A percentile compares a stretch with the other conserved stretches of the same genome.
Conservation (phyloP, 2,797 vertebrate species). For the Helostoma temminkii region DNA sequence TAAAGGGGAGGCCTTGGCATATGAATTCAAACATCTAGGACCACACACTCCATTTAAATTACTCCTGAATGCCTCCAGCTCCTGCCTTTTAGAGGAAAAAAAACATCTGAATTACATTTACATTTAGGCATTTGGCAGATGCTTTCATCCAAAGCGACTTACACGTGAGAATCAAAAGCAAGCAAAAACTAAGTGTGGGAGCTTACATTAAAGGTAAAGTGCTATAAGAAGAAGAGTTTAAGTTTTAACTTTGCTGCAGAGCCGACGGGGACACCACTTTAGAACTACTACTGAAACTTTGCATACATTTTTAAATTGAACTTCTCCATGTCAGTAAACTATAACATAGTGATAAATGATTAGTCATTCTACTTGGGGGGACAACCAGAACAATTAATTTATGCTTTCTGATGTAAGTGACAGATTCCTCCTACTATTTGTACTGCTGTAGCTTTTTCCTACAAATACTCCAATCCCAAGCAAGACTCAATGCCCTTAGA, state of each 20-base stretch:
- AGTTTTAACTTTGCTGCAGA: slow-evolving; percentile 17
- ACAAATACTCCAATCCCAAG: no score
- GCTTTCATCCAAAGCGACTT: no score
- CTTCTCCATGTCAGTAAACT: slow-evolving; percentile 15
- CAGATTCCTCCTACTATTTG: no score
- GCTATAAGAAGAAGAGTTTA: no score
- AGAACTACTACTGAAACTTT: slow-evolving; percentile 16
- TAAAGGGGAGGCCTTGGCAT: slow-evolving; percentile 48
- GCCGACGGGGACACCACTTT: slow-evolving; percentile 14
- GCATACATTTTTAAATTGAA: slow-evolving; percentile 17
- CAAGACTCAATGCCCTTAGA: no score
- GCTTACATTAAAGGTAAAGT: slow-evolving; percentile 17
- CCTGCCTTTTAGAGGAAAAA: slow-evolving; percentile 50
- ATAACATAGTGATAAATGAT: slow-evolving; percentile 25
- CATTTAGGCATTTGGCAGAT: no score
- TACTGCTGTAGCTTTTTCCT: no score
- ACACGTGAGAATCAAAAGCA: no score
- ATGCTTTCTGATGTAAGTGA: no score
- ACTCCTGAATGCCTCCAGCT: slow-evolving; percentile 57
- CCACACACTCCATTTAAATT: slow-evolving; percentile 67
- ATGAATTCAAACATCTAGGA: slow-evolving; percentile 65
- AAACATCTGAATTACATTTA: slow-evolving; percentile 38
- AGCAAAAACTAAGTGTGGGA: no score
- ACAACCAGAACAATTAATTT: slow-evolving; percentile 9
- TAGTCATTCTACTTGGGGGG: slow-evolving; percentile 26